Conservation (phyloP, 2,113 vertebrate genomes). For the Muntiacus reevesi region DNA sequence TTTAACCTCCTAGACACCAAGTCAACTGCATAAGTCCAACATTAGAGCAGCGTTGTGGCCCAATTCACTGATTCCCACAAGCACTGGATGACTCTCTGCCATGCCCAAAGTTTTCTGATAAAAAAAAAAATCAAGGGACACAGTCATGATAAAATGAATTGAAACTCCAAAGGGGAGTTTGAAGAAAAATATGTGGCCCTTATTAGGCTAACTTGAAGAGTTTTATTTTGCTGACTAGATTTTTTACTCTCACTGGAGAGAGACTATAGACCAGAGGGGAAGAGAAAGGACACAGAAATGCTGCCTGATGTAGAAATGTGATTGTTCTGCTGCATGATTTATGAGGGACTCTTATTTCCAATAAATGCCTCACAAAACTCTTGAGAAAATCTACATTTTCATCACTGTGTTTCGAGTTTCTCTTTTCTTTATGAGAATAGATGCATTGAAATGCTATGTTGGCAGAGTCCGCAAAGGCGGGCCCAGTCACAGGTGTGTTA, state of each 20-base stretch:
- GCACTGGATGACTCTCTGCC: not conserved
- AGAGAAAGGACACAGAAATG: not conserved
- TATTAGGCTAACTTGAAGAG: not conserved
- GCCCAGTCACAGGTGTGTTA: not conserved
- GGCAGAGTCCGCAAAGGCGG: not conserved
- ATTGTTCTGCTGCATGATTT: not conserved
- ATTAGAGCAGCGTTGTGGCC: not conserved
- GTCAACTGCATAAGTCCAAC: not conserved
- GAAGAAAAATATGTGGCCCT: not conserved
- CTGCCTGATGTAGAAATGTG: not conserved
- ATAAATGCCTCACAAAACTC: not conserved
- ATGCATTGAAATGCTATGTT: not conserved
- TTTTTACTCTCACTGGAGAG: not conserved
- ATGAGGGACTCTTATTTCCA: not conserved
- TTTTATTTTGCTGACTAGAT: not conserved
- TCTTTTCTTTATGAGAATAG: not conserved
- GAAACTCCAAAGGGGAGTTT: not conserved
- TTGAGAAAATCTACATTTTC: not conserved
- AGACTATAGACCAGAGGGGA: not conserved
- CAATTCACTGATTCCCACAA: not conserved
- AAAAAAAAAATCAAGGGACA: not conserved
- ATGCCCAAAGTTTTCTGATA: not conserved
- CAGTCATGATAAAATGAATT: not conserved
- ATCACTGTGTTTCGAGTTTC: not conserved
- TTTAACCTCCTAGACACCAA: not conserved